Evolutionary conservation across 2,797 vertebrate genomes (phyloP).

Genomic region (Anguilla marmorata): DNA sequence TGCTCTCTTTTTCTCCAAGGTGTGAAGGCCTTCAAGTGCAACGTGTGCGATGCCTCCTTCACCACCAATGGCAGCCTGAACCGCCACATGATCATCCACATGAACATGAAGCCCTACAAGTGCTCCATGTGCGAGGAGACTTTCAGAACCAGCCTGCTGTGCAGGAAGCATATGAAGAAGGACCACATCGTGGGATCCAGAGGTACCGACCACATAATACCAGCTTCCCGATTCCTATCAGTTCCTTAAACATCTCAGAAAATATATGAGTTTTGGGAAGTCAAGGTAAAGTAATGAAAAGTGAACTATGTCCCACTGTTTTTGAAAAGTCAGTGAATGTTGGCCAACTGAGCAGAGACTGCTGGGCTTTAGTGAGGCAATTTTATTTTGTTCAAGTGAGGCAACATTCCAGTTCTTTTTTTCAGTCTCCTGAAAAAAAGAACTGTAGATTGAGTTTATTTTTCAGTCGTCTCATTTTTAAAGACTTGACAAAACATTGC

Average conservation of each 20-base stretch:
- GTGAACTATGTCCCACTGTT: background rate
- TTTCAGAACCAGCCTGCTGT: conserved; percentile 89
- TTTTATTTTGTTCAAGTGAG: conserved; percentile 6
- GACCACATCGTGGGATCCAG: conserved; percentile 77
- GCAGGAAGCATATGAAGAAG: conserved; percentile 92
- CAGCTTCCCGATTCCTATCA: background rate
- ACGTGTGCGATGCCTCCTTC: conserved; percentile 86
- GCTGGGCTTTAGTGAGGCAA: background rate
- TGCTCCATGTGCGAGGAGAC: conserved; percentile 89
- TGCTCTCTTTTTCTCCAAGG: conserved; percentile 63
- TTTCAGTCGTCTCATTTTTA: background rate
- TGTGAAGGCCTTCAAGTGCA: conserved; percentile 92
- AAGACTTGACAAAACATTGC: background rate
- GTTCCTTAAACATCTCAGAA: background rate
- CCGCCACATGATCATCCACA: conserved; percentile 92
- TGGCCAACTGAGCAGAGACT: background rate
- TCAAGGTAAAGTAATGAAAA: background rate
- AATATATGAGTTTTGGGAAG: background rate
- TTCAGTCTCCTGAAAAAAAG: background rate
- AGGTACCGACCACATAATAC: conserved; percentile 58
- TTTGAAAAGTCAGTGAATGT: background rate
- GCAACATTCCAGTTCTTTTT: background rate
- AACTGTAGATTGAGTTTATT: background rate
- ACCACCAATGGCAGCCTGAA: conserved; percentile 98
- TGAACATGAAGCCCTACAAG: conserved; percentile 88